Conservation (phyloP, 2,113 vertebrate species). For the Rhombomys opimus region DNA sequence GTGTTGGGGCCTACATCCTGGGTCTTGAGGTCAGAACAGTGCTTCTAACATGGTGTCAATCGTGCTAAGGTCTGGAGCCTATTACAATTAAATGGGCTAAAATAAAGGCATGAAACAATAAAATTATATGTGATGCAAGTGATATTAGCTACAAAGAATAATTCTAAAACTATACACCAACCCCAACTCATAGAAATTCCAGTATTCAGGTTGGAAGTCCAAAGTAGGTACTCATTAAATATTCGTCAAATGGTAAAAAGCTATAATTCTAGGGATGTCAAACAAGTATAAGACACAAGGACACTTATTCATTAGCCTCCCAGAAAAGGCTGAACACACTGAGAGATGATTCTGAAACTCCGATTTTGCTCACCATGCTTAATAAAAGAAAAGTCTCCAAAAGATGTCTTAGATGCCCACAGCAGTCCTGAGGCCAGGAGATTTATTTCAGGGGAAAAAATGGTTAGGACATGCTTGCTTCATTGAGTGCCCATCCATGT, state of each 20-base stretch:
- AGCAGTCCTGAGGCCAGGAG: constrained; percentile 62
- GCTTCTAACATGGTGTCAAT: background rate
- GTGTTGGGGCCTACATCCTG: background rate
- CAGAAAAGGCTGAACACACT: background rate
- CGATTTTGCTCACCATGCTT: constrained; percentile 32
- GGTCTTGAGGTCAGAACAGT: background rate
- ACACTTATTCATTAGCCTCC: background rate
- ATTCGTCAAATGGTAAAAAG: background rate
- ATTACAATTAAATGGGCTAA: background rate
- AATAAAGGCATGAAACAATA: background rate
- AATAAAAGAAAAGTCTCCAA: constrained; percentile 68
- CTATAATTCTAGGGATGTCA: background rate
- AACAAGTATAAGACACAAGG: background rate
- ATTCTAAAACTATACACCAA: background rate
- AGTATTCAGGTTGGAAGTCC: background rate
- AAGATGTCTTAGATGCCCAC: constrained; percentile 62
- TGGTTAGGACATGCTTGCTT: constrained; percentile 79
- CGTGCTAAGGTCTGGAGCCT: background rate
- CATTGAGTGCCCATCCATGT: constrained; percentile 81
- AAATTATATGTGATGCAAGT: background rate
- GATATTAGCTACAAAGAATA: background rate
- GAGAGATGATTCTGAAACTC: constrained; percentile 49
- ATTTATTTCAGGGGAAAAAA: constrained; percentile 80
- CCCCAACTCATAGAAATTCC: background rate
- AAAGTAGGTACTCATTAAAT: background rate